Conservation (phyloP, 2,888 invertebrate species). For the Linnaemya tessellans region DNA sequence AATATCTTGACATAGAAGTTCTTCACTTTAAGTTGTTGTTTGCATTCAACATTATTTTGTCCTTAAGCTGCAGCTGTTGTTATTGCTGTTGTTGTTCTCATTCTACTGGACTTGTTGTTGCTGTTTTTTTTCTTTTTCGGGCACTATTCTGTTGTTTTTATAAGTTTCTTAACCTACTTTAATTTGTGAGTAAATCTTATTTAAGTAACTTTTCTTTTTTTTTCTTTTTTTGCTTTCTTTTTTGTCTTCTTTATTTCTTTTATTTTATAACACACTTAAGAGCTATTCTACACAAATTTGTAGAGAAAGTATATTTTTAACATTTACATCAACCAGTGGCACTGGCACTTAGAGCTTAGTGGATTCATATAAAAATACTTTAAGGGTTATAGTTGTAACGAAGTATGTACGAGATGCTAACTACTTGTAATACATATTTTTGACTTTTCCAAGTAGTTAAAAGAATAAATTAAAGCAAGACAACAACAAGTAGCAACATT, state of each 20-base stretch:
- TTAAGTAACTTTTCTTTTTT: conserved; percentile 59
- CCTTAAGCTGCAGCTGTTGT: conserved; percentile 30
- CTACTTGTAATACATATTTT: conserved; percentile 56
- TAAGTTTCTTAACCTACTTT: conserved; percentile 70
- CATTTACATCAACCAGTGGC: conserved; percentile 15
- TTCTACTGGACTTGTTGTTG: neutral
- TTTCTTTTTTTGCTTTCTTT: conserved; percentile 20
- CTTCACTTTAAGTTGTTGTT: conserved; percentile 52
- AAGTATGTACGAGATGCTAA: conserved; percentile 30
- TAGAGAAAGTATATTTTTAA: conserved; percentile 33
- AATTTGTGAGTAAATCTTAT: conserved; percentile 71
- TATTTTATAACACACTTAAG: conserved; percentile 55
- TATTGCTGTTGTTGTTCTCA: neutral
- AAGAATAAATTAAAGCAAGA: conserved; percentile 25
- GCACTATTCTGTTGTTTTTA: conserved; percentile 41
- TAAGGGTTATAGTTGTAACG: conserved; percentile 23
- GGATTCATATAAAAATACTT: conserved; percentile 51
- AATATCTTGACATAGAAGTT: conserved; percentile 61
- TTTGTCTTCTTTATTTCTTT: conserved; percentile 1
- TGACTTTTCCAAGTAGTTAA: conserved; percentile 42
- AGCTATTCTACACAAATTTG: conserved; percentile 47
- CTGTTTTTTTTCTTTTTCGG: conserved; percentile 2
- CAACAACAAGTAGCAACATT: neutral
- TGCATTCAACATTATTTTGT: conserved; percentile 25
- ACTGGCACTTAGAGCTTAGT: conserved; percentile 14